Base-by-base conservation (phyloP, 2,888 invertebrate species). In the Parascotia fuliginaria region DNA sequence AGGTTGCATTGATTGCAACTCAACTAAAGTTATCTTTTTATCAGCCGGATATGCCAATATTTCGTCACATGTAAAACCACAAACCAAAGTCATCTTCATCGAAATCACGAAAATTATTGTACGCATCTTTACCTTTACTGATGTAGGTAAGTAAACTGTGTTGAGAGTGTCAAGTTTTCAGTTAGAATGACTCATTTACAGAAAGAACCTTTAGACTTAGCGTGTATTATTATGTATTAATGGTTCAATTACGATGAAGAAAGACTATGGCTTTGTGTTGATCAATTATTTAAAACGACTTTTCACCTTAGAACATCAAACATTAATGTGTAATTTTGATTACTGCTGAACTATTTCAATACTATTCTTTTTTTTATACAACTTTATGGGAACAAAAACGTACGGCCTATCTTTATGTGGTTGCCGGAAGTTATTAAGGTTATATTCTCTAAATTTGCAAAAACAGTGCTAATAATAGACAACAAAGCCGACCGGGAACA, bases 11-110 rank as follows among this genome's bases (percentile, higher is more conserved):
- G 75, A 65, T 59, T 82, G 62, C 34, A 92, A 52, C 14, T 85
- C 77, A 2, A 44, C 22, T 2, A 78, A 38, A 0, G 76, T 58
- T 5, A 81, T 28, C 27, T 70, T 80, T 4, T 50, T 73, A 22
- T 77, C 67, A 2, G 71, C 56, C 0, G 84, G 72, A 6, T 79
- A 33, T 29, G 82, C 72, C 7, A 83, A 56, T 15, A 87, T 64
- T 39, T 88, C 83, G 0, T 77, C 56, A 63, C 89, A 90, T 0
- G 75, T 73, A 0, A 86, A 63, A 40, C 66, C 9, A 27, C 47
- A 33, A 16, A 49, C 47, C 24, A 24, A 29, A n/a, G 33, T 16
- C 14, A 54, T 38, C 24, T 56, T 42, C 3, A 51, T 12, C 4
- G 48, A 27, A 1, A 60, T 22, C 9, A 55, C 5, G 1, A 43